Percentiles rank a stretch among this genome's conserved stretches.
These are phyloP conservation scores for Willowsia nigromaculata DNA, from an alignment of 2,888 invertebrate species.

Conservation along the genomic window DNA sequence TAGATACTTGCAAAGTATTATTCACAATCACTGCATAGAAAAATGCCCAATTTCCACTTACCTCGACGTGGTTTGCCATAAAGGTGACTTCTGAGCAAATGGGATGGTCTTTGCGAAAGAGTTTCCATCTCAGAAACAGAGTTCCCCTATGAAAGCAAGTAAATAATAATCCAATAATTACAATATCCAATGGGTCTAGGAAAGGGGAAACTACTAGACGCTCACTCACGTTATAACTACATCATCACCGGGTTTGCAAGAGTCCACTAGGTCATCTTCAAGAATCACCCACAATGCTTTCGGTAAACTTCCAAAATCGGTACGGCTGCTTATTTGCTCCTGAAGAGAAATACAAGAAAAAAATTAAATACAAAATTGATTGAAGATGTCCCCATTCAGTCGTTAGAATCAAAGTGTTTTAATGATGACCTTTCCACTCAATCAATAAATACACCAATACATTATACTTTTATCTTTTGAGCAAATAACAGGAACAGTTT, in stretches of 20 bases:
- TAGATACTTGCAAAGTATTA: neutral
- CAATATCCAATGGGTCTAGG: no score
- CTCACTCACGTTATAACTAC: constrained; percentile 89
- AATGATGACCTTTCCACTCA: no score
- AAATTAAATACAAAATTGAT: neutral
- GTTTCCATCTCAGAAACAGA: constrained; percentile 88
- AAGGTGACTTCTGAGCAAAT: constrained; percentile 87
- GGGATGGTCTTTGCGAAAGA: constrained; percentile 83
- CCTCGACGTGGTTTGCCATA: constrained; percentile 86
- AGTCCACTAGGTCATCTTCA: constrained; percentile 92
- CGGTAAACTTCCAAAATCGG: constrained; percentile 86
- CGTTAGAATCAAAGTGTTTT: no score
- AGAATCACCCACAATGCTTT: constrained; percentile 88
- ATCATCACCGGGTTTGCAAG: constrained; percentile 94
- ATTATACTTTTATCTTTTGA: no score
- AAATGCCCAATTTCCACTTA: no score
- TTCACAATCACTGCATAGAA: no score
- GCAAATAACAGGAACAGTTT: no score
- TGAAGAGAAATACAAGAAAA: constrained; percentile 80
- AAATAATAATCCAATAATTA: constrained; percentile 14
- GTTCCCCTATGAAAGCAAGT: constrained; percentile 84
- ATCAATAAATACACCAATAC: no score
- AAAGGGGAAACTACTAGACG: no score
- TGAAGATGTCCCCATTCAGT: neutral
- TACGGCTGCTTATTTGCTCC: constrained; percentile 87